Conservation (phyloP, 2,113 vertebrate species). For the Ptyas mucosa region DNA sequence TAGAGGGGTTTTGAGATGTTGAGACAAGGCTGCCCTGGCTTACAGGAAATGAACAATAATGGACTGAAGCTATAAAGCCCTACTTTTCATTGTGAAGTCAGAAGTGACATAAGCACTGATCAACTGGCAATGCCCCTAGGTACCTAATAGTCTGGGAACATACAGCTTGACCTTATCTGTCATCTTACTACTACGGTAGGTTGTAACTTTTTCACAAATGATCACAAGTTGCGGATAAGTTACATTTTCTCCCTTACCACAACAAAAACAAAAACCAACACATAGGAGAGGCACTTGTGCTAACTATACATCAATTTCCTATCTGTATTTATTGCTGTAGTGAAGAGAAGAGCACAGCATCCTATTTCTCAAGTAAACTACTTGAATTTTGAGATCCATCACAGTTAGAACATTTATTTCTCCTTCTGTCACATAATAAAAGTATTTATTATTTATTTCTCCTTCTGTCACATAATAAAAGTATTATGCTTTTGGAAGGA, state of each 20-base stretch:
- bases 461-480: background rate
- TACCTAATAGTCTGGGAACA: background rate
- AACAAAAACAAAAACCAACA: too few relatives aligned
- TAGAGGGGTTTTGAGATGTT: background rate
- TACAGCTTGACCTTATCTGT: background rate
- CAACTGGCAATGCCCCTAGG: background rate
- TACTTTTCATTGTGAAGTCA: background rate
- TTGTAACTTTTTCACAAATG: background rate
- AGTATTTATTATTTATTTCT: background rate
- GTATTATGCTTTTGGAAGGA: background rate
- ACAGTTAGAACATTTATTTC: background rate
- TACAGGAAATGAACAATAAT: background rate
- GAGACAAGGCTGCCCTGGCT: background rate
- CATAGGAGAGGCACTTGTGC: background rate
- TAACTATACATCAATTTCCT: background rate
- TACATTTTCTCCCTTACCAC: background rate
- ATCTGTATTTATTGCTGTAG: background rate
- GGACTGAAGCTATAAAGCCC: background rate
- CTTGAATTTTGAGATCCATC: background rate
- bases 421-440: background rate
- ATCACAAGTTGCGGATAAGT: background rate
- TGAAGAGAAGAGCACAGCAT: background rate
- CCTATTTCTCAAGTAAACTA: background rate
- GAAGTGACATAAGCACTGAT: background rate
- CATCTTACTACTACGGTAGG: background rate